A percentile compares a stretch with the other conserved stretches of the same genome.
phyloP scores from a whole-genome alignment of 2,113 vertebrate genomes.

The Bufo bufo region DNA sequence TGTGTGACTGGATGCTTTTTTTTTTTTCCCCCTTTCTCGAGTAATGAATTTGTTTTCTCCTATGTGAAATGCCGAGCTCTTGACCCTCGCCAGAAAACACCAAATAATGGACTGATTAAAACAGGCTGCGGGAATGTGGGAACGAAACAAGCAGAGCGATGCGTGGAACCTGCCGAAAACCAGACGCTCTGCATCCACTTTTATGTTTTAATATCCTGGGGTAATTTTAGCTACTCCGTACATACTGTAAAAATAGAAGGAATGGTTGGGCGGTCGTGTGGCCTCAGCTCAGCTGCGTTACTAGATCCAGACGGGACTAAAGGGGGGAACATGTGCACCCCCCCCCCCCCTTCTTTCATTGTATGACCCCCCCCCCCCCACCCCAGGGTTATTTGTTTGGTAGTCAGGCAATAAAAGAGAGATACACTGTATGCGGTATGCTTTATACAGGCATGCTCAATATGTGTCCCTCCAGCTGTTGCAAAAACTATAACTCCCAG shows the following conservation, averaged over 20 bases:
- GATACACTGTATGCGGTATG: background rate
- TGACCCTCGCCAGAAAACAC: constrained; percentile 41
- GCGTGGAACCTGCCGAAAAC: constrained; percentile 45
- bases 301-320: background rate
- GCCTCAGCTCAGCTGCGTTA: constrained; percentile 30
- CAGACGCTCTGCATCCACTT: constrained; percentile 33
- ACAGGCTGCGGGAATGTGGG: constrained; percentile 47
- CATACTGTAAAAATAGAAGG: constrained; percentile 48
- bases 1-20: constrained; percentile 21
- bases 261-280: constrained; percentile 44
- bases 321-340: background rate
- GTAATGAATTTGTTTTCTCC: constrained; percentile 46
- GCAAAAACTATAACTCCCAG: too few species aligned
- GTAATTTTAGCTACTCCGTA: constrained; percentile 50
- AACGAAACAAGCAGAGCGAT: constrained; percentile 3
- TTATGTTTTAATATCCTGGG: constrained; percentile 52
- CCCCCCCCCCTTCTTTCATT: background rate
- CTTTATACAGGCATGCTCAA: too few species aligned
- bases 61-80: constrained; percentile 40
- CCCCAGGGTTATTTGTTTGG: background rate
- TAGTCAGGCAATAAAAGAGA: background rate
- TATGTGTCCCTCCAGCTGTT: too few species aligned
- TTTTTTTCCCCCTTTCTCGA: background rate
- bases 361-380: background rate
- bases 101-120: constrained; percentile 32